Evolutionary conservation across 2,797 vertebrate species (phyloP).

Genomic region (Dryobates pubescens): DNA sequence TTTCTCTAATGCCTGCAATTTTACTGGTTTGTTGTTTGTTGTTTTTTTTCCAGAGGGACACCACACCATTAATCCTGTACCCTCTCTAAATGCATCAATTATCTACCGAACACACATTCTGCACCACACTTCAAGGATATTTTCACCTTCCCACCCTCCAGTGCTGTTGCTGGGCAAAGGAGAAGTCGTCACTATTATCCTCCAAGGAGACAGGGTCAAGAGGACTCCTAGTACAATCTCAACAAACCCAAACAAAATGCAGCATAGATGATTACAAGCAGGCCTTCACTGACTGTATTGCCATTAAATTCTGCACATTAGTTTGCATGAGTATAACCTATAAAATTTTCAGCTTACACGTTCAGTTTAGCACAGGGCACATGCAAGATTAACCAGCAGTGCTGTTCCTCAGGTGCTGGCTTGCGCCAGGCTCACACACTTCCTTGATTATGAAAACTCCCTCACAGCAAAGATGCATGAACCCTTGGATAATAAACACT

Average conservation of each 20-base stretch:
- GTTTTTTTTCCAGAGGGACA: conserved; percentile 27
- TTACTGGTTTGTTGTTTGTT: no score
- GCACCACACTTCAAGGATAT: conserved; percentile 22
- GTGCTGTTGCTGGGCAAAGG: conserved; percentile 1
- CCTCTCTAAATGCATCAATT: conserved; percentile 44
- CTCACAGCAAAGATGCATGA: not conserved
- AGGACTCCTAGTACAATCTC: not conserved
- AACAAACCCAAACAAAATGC: not conserved
- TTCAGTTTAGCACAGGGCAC: not conserved
- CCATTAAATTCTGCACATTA: not conserved
- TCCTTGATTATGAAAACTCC: not conserved
- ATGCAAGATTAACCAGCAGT: not conserved
- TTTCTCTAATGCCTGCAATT: not conserved
- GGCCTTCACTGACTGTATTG: not conserved
- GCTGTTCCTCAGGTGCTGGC: not conserved
- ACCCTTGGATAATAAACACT: not conserved
- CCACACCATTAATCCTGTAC: conserved; percentile 28
- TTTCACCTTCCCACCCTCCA: conserved; percentile 22
- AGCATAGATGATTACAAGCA: not conserved
- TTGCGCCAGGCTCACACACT: accelerated
- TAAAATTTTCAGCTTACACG: not conserved
- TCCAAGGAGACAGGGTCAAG: not conserved
- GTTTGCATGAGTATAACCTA: not conserved
- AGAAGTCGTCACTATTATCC: not conserved
- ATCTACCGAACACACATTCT: conserved; percentile 30